These are phyloP conservation scores for Prunella strophiata DNA, from an alignment of 2,797 vertebrate species.

Conservation along the genomic window DNA sequence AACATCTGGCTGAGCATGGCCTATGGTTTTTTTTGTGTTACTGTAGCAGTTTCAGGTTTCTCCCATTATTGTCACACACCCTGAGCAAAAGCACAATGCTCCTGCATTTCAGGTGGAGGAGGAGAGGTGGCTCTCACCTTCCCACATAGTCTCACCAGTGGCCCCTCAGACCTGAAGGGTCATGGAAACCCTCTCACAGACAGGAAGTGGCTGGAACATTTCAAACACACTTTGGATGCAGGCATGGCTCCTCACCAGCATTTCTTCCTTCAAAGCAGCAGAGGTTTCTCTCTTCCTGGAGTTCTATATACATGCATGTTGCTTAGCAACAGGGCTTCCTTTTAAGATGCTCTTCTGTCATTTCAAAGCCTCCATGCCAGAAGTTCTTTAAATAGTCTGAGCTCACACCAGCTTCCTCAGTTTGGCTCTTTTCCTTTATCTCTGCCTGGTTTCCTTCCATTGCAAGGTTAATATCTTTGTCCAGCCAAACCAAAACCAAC, in stretches of 20 bases:
- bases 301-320: background rate
- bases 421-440: background rate
- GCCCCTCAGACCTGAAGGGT: background rate
- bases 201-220: accelerated
- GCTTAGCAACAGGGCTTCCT: background rate
- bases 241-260: background rate
- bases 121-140: background rate
- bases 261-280: background rate
- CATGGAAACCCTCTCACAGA: background rate
- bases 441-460: background rate
- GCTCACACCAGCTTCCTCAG: background rate
- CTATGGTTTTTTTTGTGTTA: accelerated
- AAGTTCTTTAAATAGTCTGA: slow-evolving; percentile 1
- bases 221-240: background rate
- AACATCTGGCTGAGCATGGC: background rate
- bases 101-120: background rate
- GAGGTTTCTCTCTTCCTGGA: background rate
- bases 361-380: background rate
- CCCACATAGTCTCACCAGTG: accelerated
- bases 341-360: background rate
- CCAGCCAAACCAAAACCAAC: background rate
- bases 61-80: background rate
- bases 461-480: background rate
- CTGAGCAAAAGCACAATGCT: background rate
- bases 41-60: background rate